phyloP scores from a whole-genome alignment of 2,888 invertebrate genomes.

The Synanthedon andrenaeformis region DNA sequence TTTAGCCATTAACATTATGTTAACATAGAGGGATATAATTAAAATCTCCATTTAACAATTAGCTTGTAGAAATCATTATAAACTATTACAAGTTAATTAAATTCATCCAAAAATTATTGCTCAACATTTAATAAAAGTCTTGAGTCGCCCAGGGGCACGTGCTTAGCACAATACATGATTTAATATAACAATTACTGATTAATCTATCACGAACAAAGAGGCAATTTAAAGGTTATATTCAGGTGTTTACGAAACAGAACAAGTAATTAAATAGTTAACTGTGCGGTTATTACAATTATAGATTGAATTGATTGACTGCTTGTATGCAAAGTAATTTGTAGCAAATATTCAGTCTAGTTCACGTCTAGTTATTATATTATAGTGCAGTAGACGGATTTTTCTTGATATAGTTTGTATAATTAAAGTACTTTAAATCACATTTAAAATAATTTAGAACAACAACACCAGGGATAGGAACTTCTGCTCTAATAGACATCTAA shows the following conservation, averaged over 20 bases:
- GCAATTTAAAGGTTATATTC: slow-evolving; percentile 16
- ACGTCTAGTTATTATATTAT: too few relatives aligned
- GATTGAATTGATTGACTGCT: too few relatives aligned
- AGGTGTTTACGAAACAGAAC: slow-evolving; percentile 15
- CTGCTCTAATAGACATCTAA: too few relatives aligned
- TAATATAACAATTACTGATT: slow-evolving; percentile 21
- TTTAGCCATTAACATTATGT: too few relatives aligned
- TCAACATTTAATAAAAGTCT: background rate
- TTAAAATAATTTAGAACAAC: too few relatives aligned
- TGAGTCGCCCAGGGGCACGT: slow-evolving; percentile 1
- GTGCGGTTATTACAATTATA: background rate
- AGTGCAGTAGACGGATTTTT: too few relatives aligned
- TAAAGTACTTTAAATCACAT: too few relatives aligned
- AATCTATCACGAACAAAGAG: slow-evolving; percentile 23
- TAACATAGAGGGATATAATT: too few relatives aligned
- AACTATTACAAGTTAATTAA: background rate
- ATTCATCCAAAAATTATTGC: background rate
- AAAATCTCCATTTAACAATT: background rate
- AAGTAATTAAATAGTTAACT: slow-evolving; percentile 10
- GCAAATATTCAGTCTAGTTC: too few relatives aligned
- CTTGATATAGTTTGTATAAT: too few relatives aligned
- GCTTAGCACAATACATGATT: slow-evolving; percentile 10
- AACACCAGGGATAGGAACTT: too few relatives aligned
- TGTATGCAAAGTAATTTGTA: too few relatives aligned
- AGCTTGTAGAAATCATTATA: background rate